A percentile compares a stretch with the other conserved stretches of the same genome.
These are phyloP conservation scores for Tenodera sinensis DNA, from an alignment of 2,888 invertebrate species.

Conservation along the genomic window DNA sequence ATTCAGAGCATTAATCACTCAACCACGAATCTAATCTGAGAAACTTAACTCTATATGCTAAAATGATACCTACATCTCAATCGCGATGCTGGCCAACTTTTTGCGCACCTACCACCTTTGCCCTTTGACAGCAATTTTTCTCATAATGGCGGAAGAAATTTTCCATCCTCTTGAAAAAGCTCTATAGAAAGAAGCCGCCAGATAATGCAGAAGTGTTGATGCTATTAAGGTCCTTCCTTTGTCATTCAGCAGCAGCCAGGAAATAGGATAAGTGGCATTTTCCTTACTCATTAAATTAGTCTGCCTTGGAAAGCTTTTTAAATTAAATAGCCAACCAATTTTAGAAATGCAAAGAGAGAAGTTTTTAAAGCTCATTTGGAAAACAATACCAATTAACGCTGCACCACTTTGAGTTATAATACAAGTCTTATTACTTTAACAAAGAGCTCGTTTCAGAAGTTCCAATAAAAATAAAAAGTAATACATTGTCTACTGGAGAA, in stretches of 20 bases:
- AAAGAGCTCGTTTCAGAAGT: too few species aligned
- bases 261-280: not conserved
- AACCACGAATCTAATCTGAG: too few species aligned
- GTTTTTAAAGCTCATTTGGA: not conserved
- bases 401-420: not conserved
- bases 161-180: not conserved
- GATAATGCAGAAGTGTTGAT: not conserved
- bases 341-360: not conserved
- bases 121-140: not conserved
- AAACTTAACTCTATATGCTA: too few species aligned
- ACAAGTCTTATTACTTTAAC: too few species aligned
- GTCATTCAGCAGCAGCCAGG: not conserved
- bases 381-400: not conserved
- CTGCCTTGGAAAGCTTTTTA: not conserved
- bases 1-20: too few species aligned
- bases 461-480: too few species aligned
- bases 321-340: not conserved
- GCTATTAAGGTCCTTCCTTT: not conserved
- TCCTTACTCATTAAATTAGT: not conserved
- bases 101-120: too few species aligned
- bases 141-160: not conserved
- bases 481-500: too few species aligned
- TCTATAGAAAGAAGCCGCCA: not conserved
- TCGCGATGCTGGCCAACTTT: too few species aligned
- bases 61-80: too few species aligned